Evolutionary conservation across 2,797 vertebrate genomes (phyloP).

Genomic region (Sebastes hubbsi): DNA sequence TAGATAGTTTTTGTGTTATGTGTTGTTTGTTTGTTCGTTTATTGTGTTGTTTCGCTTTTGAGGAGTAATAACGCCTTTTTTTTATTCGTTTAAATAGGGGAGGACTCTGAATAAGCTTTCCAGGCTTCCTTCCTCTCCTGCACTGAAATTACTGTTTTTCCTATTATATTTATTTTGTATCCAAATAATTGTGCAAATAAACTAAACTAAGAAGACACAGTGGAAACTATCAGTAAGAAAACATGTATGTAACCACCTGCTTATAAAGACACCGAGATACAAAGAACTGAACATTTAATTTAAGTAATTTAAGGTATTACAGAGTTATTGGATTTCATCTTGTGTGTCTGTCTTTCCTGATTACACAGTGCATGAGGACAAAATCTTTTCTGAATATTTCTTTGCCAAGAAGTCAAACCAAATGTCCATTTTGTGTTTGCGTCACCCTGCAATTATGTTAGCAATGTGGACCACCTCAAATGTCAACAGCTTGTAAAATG

Average conservation of each 20-base stretch:
- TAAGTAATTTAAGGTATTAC: not conserved
- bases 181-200: no score
- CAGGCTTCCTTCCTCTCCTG: no score
- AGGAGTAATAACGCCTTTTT: no score
- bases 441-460: constrained; percentile 1
- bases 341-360: not conserved
- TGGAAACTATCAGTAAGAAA: not conserved
- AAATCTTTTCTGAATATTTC: not conserved
- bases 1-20: fast-evolving
- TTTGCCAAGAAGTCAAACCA: not conserved
- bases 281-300: not conserved
- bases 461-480: constrained; percentile 45
- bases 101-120: no score
- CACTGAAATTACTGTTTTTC: no score
- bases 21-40: no score
- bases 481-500: constrained; percentile 53
- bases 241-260: not conserved
- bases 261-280: not conserved
- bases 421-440: not conserved
- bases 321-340: not conserved
- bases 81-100: no score
- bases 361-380: not conserved
- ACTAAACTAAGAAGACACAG: not conserved
- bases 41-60: no score
- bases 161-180: no score